A percentile compares a stretch with the other conserved stretches of the same genome.
Conservation (phyloP, 1,140 invertebrate species). For the Drosophila quadrilineata region DNA sequence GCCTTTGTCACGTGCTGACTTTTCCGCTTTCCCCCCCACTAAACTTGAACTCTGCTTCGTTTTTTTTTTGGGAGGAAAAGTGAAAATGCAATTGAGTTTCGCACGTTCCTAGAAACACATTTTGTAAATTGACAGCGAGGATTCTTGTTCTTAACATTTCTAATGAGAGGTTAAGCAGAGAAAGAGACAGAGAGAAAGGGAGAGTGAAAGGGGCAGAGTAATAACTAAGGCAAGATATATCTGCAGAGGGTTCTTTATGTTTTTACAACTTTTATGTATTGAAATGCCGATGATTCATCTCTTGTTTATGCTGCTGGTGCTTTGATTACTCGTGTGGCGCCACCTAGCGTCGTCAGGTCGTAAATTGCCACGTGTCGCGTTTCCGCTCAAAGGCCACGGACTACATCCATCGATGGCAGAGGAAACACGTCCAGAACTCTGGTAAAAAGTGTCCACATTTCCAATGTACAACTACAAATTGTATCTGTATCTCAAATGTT, state of each 20-base stretch:
- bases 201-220: background rate
- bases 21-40: conserved; percentile 29
- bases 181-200: background rate
- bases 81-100: conserved; percentile 26
- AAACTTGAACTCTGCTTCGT: background rate
- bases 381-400: too few species aligned
- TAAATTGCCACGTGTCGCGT: conserved; percentile 4
- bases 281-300: conserved; percentile 4
- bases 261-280: background rate
- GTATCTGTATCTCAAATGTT: too few species aligned
- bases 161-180: too few species aligned
- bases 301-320: too few species aligned
- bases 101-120: conserved; percentile 2
- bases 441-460: too few species aligned
- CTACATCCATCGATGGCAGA: too few species aligned
- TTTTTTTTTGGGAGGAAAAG: background rate
- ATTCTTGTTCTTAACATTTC: background rate
- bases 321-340: too few species aligned
- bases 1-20: conserved; percentile 64
- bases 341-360: background rate
- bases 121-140: conserved; percentile 13
- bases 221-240: background rate
- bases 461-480: too few species aligned
- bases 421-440: too few species aligned
- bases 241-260: too few species aligned